Base-by-base conservation (phyloP, 2,888 invertebrate genomes). In the Actias luna region DNA sequence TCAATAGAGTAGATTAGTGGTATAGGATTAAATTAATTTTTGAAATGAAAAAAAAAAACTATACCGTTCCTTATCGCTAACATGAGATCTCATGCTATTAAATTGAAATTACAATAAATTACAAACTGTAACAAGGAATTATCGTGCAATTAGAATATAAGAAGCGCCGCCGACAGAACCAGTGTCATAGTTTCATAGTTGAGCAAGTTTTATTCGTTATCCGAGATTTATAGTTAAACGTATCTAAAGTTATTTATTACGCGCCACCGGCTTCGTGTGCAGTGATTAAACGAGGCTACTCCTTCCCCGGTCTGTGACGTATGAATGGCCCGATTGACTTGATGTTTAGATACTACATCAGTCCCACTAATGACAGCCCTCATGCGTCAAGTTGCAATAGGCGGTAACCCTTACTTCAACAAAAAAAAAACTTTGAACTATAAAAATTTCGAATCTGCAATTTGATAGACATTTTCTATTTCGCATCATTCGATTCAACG, bases 131-230 rank as follows among this genome's bases (percentile, higher is more conserved):
- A 58, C 46, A 29, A 55, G 64, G 52, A 63, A 67, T 67, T 65
- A 65, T 58, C 59, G 58, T 60, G 63, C 69, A 66, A 72, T 70
- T 71, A 70, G 67, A 63, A 55, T 64, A 64, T 75, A 72, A 77
- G 76, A 78, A 77, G 79, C 74, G 69, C 78, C 82, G 83, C 75
- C 64, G 55, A 68, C 69, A 69, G 70, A 71, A 70, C 73, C 64
- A 61, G 69, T 73, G 80, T 82, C 83, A 78, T 79, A 80, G 78
- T 82, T 80, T 82, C 83, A 78, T 79, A 80, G 78, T 82, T 80
- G 79, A 76, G 74, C 73, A 70, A 67, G 73, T 76, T 80, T 78
- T 83, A 83, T 83, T 83, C 77, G 76, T 69, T 68, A 55, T 25
- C n/a, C 42, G 58, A 73, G 81, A 83, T 83, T 83, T 83, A 84